These are phyloP conservation scores for Poliocrania exsul DNA, from an alignment of 2,797 vertebrate species.

Conservation along the genomic window DNA sequence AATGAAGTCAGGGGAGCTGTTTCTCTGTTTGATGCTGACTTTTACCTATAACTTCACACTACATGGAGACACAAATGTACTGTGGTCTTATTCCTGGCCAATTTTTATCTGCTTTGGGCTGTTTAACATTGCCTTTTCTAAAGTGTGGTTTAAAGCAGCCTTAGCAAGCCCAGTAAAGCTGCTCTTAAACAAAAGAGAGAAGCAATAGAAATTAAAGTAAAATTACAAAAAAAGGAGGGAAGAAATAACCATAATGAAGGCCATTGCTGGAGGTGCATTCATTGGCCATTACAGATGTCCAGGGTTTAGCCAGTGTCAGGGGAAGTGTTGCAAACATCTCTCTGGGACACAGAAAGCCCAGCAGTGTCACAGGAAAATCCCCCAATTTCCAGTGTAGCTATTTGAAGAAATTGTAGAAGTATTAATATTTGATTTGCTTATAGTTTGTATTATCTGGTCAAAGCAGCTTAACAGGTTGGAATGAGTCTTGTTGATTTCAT, in stretches of 20 bases:
- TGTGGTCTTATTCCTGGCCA: neutral
- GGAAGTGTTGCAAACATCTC: neutral
- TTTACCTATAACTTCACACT: neutral
- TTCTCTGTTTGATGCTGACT: neutral
- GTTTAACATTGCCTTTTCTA: neutral
- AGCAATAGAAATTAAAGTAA: neutral
- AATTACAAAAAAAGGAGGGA: neutral
- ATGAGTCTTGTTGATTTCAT: neutral
- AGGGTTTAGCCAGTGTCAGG: fast-evolving
- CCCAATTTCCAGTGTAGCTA: neutral
- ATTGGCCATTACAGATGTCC: neutral
- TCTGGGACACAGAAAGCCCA: neutral
- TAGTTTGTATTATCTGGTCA: neutral
- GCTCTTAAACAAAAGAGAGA: neutral
- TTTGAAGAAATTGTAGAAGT: neutral
- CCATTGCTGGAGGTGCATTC: neutral
- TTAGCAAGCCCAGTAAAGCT: neutral
- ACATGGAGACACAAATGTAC: neutral
- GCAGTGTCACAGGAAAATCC: neutral
- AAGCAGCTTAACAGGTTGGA: neutral
- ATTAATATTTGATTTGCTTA: neutral
- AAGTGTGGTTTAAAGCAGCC: neutral
- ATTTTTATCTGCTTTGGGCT: neutral
- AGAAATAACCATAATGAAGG: neutral
- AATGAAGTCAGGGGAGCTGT: neutral